Conservation (phyloP, 2,888 invertebrate genomes). For the Pyralis farinalis region DNA sequence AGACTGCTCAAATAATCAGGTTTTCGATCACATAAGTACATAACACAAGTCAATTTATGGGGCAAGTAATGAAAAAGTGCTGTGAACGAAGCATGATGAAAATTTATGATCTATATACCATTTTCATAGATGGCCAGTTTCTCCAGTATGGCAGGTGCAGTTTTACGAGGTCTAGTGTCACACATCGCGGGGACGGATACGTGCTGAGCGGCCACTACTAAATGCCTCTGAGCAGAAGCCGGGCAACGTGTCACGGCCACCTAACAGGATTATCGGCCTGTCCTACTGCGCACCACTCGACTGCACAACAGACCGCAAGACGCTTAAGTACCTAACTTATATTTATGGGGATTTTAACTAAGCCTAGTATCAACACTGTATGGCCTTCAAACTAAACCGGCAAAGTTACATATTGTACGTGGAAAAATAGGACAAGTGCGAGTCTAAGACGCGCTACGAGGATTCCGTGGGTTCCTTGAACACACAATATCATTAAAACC, state of each 20-base stretch:
- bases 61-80: conserved; percentile 30
- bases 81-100: conserved; percentile 22
- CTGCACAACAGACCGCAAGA: conserved; percentile 51
- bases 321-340: conserved; percentile 59
- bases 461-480: too few species aligned
- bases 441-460: too few species aligned
- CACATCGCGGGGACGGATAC: conserved; percentile 67
- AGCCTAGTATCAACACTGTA: conserved; percentile 30
- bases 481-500: too few species aligned
- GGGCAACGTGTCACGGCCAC: conserved; percentile 77
- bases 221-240: conserved; percentile 67
- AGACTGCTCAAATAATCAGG: too few species aligned
- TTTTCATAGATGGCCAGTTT: conserved; percentile 77
- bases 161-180: conserved; percentile 63
- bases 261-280: conserved; percentile 77
- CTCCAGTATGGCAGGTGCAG: conserved; percentile 72
- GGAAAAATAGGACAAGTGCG: too few species aligned
- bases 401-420: too few species aligned
- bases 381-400: conserved; percentile 20
- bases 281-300: conserved; percentile 69
- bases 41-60: conserved; percentile 35
- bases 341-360: conserved; percentile 44
- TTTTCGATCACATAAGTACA: too few species aligned
- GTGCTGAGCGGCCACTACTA: conserved; percentile 47
- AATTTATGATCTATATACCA: conserved; percentile 57